Conservation (phyloP, 1,140 invertebrate genomes). For the Bombyx mori region ASM3026992v2 NC_085119.1:4934001-4934500, state of each 20-base stretch:
- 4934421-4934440: slow-evolving; percentile 39
- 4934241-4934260: slow-evolving; percentile 25
- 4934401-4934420: slow-evolving; percentile 32
- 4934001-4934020: slow-evolving; percentile 3
- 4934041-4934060: slow-evolving; percentile 8
- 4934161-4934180: slow-evolving; percentile 43
- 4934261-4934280: slow-evolving; percentile 31
- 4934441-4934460: slow-evolving; percentile 10
- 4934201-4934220: slow-evolving; percentile 58
- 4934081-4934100: slow-evolving; percentile 13
- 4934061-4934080: slow-evolving; percentile 9
- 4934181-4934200: slow-evolving; percentile 51
- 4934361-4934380: slow-evolving; percentile 15
- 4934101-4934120: slow-evolving; percentile 34
- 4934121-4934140: slow-evolving; percentile 50
- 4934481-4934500: no score
- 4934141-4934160: slow-evolving; percentile 44
- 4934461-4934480: no score
- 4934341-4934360: slow-evolving; percentile 29
- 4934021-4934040: slow-evolving; percentile 5
- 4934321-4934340: slow-evolving; percentile 26
- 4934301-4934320: background rate
- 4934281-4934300: slow-evolving; percentile 38
- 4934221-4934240: slow-evolving; percentile 50
- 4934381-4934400: slow-evolving; percentile 8